Base-by-base conservation (phyloP, 2,888 invertebrate species). In the Cerastoderma edule region DNA sequence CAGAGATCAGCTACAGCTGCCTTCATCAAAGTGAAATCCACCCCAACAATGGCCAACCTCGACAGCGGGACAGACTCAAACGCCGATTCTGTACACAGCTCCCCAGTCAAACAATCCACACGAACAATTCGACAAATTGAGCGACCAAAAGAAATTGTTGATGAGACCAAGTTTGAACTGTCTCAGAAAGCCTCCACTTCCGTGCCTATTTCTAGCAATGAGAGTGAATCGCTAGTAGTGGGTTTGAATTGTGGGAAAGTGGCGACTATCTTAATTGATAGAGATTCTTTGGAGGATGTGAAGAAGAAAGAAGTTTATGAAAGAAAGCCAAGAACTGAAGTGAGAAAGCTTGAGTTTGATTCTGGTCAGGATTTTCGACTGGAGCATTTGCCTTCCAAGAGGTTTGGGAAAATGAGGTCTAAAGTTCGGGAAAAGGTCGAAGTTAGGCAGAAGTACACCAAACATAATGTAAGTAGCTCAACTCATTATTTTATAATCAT, bases 1-100 rank as follows among this genome's bases (percentile, higher is more conserved):
- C 66, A 83, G 33, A 72, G 85, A 22, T 80, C 77, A 53, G 86
- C 87, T 1, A 84, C 85, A 8, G 80, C 83, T n/a, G 83, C 86
- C 19, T 86, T 87, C 60, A 86, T 88, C 33, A 75, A 80, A 13
- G 77, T 82, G 8, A 85, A 87, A 60, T 64, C 70, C 22, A 8
- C 33, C 1, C 56, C 19, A n/a, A 33, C 39, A 2, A 27, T 27
- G 13, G n/a, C n/a, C n/a, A 24, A 24, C n/a, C 39, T 32, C 0
- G 60, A 39, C 44, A 69, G 64, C 22, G 66, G 71, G 2, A 71
- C 67, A 5, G 73, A 73, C 6, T 73, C 73, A 13, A 73, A 73
- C 53, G 57, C 73, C 8, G 73, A 64, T n/a, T 73, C 73, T 13
- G 32, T 67, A 30, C 64, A 64, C n/a, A 68, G 50, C 19, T 72